Base-by-base conservation (phyloP, 2,888 invertebrate species). In the Noctua fimbriata region DNA sequence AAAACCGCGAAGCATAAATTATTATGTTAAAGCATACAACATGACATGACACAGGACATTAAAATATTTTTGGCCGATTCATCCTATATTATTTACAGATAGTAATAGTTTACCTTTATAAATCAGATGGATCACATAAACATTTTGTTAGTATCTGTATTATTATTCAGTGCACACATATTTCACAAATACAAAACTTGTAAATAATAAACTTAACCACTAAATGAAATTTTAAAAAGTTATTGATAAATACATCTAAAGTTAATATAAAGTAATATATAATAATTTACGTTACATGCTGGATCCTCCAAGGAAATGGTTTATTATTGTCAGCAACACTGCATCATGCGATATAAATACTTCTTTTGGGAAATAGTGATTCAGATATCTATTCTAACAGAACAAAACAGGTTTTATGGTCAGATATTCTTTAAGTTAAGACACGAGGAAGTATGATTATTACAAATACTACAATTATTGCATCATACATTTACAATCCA, bases 31-130 rank as follows among this genome's bases (percentile, higher is more conserved):
- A 91, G 91, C 92, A 89, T 90, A 92, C 91, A 92, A 91, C 90
- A 92, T 88, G 86, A 91, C 89, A 90, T 90, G 90, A 90, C 90
- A 90, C 87, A 90, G 82, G 82, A 85, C 84, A 90, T 88, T 89
- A 89, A 85, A 88, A 92, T 90, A 91, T 91, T 92, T 93, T 94
- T 93, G 93, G 92, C 93, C 91, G 90, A 92, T 92, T 88, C 89
- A 92, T 91, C 90, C 90, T 88, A 92, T 88, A 91, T 91, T 94
- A 93, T 93, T 91, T 93, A 94, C 93, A 92, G 86, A 82, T 83
- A 86, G 84, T 82, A 86, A 81, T 78, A 89, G 76, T 86, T 72
- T 75, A 82, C 82, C 78, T 85, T 72, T 28, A 78, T 81, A 77
- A 82, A 82, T 82, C 73, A 87, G 78, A 84, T 84, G 83, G 73